A percentile compares a stretch with the other conserved stretches of the same genome.
Conservation (phyloP, 2,113 vertebrate genomes). For the Ceuthmochares aereus region DNA sequence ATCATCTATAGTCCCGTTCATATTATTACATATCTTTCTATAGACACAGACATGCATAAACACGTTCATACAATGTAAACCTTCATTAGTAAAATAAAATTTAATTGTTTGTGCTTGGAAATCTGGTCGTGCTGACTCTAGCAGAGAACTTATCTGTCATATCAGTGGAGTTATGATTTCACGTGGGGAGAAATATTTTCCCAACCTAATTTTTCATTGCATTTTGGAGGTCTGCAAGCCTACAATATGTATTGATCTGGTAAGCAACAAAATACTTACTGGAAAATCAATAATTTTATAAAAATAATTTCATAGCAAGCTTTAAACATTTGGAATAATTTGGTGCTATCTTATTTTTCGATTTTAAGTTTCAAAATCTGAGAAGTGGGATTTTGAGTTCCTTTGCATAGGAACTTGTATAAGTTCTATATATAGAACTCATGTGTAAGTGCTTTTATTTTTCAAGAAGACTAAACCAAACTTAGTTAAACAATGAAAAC, state of each 20-base stretch:
- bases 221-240: not conserved
- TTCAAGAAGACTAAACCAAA: slow-evolving; percentile 2
- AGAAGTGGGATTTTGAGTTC: not conserved
- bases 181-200: not conserved
- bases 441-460: not conserved
- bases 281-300: not conserved
- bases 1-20: not conserved
- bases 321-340: not conserved
- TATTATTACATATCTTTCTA: not conserved
- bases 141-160: not conserved
- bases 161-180: not conserved
- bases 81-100: not conserved
- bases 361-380: not conserved
- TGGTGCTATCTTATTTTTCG: not conserved
- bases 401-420: not conserved
- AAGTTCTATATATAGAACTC: not conserved
- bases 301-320: not conserved
- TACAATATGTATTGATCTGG: not conserved
- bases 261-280: not conserved
- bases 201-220: not conserved
- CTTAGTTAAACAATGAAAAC: not conserved
- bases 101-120: not conserved
- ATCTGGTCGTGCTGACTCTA: not conserved
- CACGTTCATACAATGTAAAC: not conserved
- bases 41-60: not conserved